Evolutionary conservation across 2,797 vertebrate genomes (phyloP).

Genomic region (Petrocephalus schoutedeni): DNA sequence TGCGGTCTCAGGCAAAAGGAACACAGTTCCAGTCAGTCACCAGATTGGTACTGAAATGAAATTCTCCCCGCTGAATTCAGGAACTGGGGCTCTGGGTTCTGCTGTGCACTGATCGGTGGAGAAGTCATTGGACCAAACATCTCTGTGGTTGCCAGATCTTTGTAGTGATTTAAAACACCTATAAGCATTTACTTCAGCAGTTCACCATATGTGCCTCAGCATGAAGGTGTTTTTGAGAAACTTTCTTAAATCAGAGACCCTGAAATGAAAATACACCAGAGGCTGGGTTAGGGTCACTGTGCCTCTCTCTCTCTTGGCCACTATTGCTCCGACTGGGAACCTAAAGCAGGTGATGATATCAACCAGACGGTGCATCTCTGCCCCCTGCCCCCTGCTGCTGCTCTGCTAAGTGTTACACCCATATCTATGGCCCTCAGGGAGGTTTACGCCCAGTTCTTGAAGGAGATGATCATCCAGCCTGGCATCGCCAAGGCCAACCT

Average conservation of each 20-base stretch:
- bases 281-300: no score
- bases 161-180: not conserved
- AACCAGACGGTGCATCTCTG: not conserved
- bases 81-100: not conserved
- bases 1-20: not conserved
- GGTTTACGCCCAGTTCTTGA: constrained; percentile 86
- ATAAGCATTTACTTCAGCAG: not conserved
- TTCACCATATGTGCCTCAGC: not conserved
- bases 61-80: not conserved
- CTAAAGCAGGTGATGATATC: no score
- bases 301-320: no score
- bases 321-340: no score
- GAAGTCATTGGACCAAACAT: not conserved
- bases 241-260: no score
- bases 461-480: constrained; percentile 97
- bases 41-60: not conserved
- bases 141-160: not conserved
- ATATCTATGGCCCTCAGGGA: constrained; percentile 60
- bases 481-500: constrained; percentile 93
- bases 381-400: not conserved
- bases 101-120: not conserved
- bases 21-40: not conserved
- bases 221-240: not conserved
- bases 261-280: no score
- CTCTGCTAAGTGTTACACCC: not conserved